Percentiles rank a stretch among this genome's conserved stretches.
Conservation (phyloP, 2,888 invertebrate genomes). For the Sicus ferrugineus region DNA sequence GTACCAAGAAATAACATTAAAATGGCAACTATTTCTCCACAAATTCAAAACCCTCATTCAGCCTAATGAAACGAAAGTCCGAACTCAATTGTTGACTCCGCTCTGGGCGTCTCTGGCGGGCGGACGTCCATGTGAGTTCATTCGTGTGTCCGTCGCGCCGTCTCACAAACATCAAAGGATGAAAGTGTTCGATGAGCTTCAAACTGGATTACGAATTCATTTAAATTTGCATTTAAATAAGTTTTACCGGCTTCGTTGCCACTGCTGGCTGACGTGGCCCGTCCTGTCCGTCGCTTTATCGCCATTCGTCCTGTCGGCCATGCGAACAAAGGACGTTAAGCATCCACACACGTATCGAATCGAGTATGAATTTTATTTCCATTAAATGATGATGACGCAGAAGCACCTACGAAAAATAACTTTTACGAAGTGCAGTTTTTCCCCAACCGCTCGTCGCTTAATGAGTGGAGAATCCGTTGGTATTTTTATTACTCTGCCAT, state of each 20-base stretch:
- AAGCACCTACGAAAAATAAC: background rate
- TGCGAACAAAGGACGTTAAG: slow-evolving; percentile 4
- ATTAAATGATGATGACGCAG: slow-evolving; percentile 5
- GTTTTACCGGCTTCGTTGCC: slow-evolving; percentile 32
- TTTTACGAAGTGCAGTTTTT: background rate
- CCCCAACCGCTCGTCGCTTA: background rate
- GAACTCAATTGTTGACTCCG: background rate
- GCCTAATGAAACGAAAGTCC: background rate
- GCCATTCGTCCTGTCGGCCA: background rate
- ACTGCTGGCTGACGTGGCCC: background rate
- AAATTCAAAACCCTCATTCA: slow-evolving; percentile 13
- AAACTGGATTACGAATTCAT: slow-evolving; percentile 62
- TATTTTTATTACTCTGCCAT: background rate
- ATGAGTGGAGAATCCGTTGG: slow-evolving; percentile 12
- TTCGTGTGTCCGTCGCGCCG: slow-evolving; percentile 1
- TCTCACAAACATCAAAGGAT: slow-evolving; percentile 34
- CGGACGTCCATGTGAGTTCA: background rate
- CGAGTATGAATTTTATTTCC: background rate
- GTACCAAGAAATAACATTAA: too few relatives aligned
- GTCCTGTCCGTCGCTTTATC: background rate
- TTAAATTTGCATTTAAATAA: slow-evolving; percentile 63
- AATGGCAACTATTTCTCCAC: too few relatives aligned
- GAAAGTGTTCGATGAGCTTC: slow-evolving; percentile 43
- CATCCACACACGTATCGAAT: slow-evolving; percentile 5
- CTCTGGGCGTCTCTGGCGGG: background rate